A percentile compares a stretch with the other conserved stretches of the same genome.
phyloP scores from a whole-genome alignment of 2,888 invertebrate genomes.

The Xestobium rufovillosum region DNA sequence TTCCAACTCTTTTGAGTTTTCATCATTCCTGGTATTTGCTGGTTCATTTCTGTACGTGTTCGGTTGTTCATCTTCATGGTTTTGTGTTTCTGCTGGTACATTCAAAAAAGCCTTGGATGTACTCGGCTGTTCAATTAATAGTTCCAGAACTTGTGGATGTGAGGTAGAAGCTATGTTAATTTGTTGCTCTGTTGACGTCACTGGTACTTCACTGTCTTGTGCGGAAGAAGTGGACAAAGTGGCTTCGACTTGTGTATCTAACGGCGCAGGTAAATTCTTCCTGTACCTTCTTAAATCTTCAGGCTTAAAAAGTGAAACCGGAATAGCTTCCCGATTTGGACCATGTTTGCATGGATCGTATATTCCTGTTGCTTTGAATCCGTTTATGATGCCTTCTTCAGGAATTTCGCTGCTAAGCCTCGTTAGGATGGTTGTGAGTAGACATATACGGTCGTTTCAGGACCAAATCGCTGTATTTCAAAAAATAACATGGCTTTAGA shows the following conservation, averaged over 20 bases:
- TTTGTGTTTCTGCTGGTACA: constrained; percentile 9
- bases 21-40: constrained; percentile 9
- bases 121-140: not conserved
- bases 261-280: constrained; percentile 2
- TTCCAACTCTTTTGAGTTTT: constrained; percentile 7
- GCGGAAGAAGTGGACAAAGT: constrained; percentile 4
- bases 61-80: constrained; percentile 7
- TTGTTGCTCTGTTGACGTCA: constrained; percentile 6
- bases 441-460: too few relatives aligned
- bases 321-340: constrained; percentile 4
- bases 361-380: too few relatives aligned
- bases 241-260: constrained; percentile 2
- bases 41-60: constrained; percentile 7
- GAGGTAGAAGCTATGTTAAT: constrained; percentile 7
- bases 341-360: constrained; percentile 5
- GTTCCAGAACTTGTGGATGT: constrained; percentile 6
- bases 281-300: too few relatives aligned
- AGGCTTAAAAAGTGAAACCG: constrained; percentile 4
- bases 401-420: too few relatives aligned
- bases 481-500: too few relatives aligned
- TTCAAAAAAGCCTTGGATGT: constrained; percentile 8
- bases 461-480: too few relatives aligned
- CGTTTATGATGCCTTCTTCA: too few relatives aligned
- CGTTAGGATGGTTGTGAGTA: constrained; percentile 3
- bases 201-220: constrained; percentile 8